A percentile compares a stretch with the other conserved stretches of the same genome.
phyloP scores from a whole-genome alignment of 2,113 vertebrate genomes.

The Climacteris rufus region DNA sequence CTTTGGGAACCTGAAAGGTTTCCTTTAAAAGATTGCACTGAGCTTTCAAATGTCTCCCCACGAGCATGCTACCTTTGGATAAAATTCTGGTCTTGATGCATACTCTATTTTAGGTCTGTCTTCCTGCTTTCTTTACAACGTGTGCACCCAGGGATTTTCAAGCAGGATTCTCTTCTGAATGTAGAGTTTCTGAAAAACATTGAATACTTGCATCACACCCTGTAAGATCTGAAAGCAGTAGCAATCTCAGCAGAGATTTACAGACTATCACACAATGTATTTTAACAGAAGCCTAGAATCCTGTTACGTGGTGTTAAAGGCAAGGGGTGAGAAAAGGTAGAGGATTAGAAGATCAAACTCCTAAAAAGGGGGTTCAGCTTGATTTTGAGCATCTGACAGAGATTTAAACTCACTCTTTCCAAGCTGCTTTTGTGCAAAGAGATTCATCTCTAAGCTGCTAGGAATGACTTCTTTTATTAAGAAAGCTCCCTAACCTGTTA shows the following conservation, averaged over 20 bases:
- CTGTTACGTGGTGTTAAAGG: background rate
- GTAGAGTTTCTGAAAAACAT: conserved; percentile 26
- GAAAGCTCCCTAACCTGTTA: background rate
- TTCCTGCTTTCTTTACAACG: background rate
- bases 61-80: background rate
- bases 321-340: background rate
- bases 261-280: conserved; percentile 10
- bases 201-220: background rate
- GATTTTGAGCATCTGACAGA: background rate
- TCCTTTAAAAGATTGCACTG: background rate
- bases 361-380: background rate
- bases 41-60: conserved; percentile 15
- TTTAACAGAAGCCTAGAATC: background rate
- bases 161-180: conserved; percentile 8
- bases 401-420: background rate
- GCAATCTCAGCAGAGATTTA: conserved; percentile 24
- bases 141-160: conserved; percentile 14
- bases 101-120: conserved; percentile 24
- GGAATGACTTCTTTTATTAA: conserved; percentile 3
- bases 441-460: background rate
- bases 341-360: conserved; percentile 2
- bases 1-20: background rate
- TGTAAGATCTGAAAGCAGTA: conserved; percentile 16
- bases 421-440: background rate
- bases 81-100: conserved; percentile 19